Percentiles rank a stretch among this genome's conserved stretches.
phyloP scores from a whole-genome alignment of 2,113 vertebrate genomes.

The Syngnathus typhle region DNA sequence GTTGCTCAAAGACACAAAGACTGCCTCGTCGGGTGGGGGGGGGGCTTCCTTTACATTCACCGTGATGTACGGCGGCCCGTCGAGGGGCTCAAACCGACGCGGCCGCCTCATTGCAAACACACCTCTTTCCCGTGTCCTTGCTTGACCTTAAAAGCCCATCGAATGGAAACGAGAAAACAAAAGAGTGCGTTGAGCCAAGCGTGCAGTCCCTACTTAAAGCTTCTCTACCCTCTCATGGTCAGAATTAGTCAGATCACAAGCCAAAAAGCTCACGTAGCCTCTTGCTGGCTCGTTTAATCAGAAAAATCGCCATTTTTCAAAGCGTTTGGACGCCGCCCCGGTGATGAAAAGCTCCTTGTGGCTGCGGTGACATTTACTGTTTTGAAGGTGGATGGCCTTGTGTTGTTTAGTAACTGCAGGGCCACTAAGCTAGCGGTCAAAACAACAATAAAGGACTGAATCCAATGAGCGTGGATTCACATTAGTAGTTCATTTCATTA shows the following conservation, averaged over 20 bases:
- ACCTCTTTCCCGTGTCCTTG: constrained; percentile 9
- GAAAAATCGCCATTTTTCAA: constrained; percentile 7
- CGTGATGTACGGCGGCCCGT: constrained; percentile 4
- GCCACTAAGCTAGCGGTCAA: not conserved
- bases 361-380: constrained; percentile 27
- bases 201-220: constrained; percentile 13
- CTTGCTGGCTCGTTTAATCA: not conserved
- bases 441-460: not conserved
- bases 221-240: constrained; percentile 14
- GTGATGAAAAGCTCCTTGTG: not conserved
- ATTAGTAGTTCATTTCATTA: not conserved
- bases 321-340: not conserved
- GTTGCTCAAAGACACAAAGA: constrained; percentile 4
- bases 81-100: constrained; percentile 10
- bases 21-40: not conserved
- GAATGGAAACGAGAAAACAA: constrained; percentile 24
- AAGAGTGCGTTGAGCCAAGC: constrained; percentile 8
- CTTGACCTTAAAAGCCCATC: constrained; percentile 21
- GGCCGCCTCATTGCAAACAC: constrained; percentile 15
- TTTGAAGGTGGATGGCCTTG: constrained; percentile 33
- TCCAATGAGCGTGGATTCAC: not conserved
- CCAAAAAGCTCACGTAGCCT: not conserved
- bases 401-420: constrained; percentile 30
- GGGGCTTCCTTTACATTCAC: constrained; percentile 16
- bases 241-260: constrained; percentile 3